phyloP scores from a whole-genome alignment of 1,140 invertebrate genomes.

The Formica exsecta region DNA sequence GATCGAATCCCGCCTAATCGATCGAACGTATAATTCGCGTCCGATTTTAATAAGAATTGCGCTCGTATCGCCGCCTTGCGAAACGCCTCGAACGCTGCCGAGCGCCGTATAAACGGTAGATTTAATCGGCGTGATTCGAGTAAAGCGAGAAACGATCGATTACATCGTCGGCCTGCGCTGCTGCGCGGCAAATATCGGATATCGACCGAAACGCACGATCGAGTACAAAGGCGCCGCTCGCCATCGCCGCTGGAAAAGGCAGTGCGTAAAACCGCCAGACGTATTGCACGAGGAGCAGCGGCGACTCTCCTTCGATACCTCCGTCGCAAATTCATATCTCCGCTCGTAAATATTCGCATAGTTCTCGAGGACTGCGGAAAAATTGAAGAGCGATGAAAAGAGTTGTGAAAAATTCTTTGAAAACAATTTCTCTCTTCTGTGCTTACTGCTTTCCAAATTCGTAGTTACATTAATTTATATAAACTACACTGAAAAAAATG shows the following conservation, averaged over 20 bases:
- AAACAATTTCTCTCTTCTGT: background rate
- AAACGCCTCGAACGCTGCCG: constrained; percentile 24
- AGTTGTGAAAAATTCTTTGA: background rate
- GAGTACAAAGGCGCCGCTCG: constrained; percentile 61
- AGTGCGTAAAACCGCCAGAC: constrained; percentile 54
- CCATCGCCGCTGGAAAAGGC: constrained; percentile 53
- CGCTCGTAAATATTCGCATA: constrained; percentile 33
- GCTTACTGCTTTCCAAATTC: background rate
- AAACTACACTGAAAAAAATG: too few species aligned
- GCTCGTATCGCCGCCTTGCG: constrained; percentile 11
- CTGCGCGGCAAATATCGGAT: constrained; percentile 57
- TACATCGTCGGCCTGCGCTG: constrained; percentile 47
- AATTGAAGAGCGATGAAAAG: background rate
- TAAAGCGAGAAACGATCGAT: constrained; percentile 71
- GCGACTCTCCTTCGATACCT: constrained; percentile 9
- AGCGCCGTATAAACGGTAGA: constrained; percentile 38
- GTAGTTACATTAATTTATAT: background rate
- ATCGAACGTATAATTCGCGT: constrained; percentile 11
- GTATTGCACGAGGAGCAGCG: constrained; percentile 43
- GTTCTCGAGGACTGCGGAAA: background rate
- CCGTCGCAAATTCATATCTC: constrained; percentile 22
- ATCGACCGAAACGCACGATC: constrained; percentile 50
- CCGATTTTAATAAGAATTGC: constrained; percentile 48
- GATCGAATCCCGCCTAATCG: constrained; percentile 12
- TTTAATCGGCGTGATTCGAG: constrained; percentile 65